Evolutionary conservation across 2,113 vertebrate species (phyloP).

Genomic region (Bujurquina vittata): DNA sequence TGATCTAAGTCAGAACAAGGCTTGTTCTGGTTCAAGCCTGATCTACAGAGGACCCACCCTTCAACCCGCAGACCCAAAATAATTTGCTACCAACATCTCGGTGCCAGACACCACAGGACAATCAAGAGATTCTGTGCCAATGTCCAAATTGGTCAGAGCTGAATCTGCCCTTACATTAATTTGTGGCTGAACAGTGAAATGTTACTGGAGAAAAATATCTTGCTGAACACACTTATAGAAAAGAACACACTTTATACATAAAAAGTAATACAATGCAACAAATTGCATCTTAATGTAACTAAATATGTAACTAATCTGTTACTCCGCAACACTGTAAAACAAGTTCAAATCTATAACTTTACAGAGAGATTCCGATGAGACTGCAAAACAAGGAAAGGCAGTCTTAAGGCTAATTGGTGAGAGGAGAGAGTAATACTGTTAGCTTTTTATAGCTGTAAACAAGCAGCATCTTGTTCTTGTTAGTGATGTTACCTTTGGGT

Average conservation of each 20-base stretch:
- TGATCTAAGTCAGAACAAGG: background rate
- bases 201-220: background rate
- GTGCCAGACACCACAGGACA: background rate
- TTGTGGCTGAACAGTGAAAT: background rate
- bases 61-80: background rate
- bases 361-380: background rate
- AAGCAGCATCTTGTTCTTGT: slow-evolving; percentile 7
- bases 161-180: background rate
- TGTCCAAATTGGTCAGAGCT: background rate
- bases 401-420: background rate
- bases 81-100: background rate
- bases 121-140: background rate
- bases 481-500: background rate
- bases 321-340: background rate
- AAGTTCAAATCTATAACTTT: background rate
- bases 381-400: background rate
- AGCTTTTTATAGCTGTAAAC: slow-evolving; percentile 14
- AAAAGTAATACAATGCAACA: background rate
- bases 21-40: background rate
- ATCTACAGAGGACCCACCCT: background rate
- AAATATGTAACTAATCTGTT: background rate
- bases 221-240: background rate
- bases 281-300: background rate
- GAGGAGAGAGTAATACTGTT: background rate
- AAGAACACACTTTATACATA: background rate